Percentiles rank a stretch among this genome's conserved stretches.
Conservation (phyloP, 2,797 vertebrate genomes). For the Acomys russatus region DNA sequence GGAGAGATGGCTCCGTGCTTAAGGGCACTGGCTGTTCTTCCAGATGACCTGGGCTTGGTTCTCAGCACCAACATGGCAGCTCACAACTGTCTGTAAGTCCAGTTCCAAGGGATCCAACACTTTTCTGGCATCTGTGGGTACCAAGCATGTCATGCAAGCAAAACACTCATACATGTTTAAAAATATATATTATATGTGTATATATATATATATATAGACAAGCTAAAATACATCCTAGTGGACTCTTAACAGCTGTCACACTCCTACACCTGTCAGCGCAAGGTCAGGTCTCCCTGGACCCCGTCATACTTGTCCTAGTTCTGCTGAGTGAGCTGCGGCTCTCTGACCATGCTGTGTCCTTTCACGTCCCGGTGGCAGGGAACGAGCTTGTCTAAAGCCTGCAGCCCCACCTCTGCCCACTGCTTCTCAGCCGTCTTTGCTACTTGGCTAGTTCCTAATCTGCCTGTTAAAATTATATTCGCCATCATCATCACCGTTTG, state of each 20-base stretch:
- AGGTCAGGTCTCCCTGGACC: background rate
- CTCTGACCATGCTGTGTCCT: background rate
- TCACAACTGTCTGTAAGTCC: background rate
- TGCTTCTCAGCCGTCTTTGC: background rate
- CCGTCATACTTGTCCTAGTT: background rate
- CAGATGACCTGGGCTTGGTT: background rate
- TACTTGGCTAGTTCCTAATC: background rate
- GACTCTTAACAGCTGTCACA: background rate
- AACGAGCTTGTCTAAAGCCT: background rate
- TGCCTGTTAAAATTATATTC: background rate
- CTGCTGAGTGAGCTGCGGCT: accelerated
- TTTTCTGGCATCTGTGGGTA: background rate
- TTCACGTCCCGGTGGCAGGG: background rate
- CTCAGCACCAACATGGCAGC: background rate
- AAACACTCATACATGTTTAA: background rate
- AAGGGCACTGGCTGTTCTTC: background rate
- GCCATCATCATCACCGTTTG: background rate
- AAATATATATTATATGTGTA: background rate
- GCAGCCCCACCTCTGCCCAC: background rate
- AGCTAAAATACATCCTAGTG: background rate
- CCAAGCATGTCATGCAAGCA: background rate
- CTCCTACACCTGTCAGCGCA: background rate
- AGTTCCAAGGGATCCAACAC: background rate
- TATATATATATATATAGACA: no score
- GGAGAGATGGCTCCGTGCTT: background rate